phyloP scores from a whole-genome alignment of 2,797 vertebrate genomes.

The Clarias pachynema region DNA sequence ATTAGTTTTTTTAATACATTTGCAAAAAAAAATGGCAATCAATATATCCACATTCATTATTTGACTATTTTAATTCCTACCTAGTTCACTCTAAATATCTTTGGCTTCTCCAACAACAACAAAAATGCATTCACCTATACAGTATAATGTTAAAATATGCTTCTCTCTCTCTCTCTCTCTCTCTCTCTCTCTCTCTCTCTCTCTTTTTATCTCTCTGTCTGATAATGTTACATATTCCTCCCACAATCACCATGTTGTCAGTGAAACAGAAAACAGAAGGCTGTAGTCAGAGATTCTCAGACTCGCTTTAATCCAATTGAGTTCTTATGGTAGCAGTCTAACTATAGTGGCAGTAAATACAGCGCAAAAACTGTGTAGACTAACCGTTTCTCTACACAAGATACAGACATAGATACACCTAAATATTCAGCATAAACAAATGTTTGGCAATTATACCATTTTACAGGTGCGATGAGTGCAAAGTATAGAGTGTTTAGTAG shows the following conservation, averaged over 20 bases:
- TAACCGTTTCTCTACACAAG: constrained; percentile 17
- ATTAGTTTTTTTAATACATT: too few relatives aligned
- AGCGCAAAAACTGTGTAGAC: constrained; percentile 37
- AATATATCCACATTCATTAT: neutral
- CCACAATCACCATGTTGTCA: neutral
- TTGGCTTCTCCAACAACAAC: neutral
- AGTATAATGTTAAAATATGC: too few relatives aligned
- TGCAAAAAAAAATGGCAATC: neutral
- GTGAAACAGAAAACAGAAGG: constrained; percentile 27
- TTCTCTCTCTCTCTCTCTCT: too few relatives aligned
- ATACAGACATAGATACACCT: constrained; percentile 46
- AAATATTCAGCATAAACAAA: neutral
- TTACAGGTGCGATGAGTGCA: constrained; percentile 47
- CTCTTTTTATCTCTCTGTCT: neutral
- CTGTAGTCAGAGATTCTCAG: constrained; percentile 57
- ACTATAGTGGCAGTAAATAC: constrained; percentile 73
- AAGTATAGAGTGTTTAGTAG: constrained; percentile 45
- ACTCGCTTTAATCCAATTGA: constrained; percentile 74
- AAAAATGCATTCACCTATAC: neutral
- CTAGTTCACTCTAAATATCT: neutral
- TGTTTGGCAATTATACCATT: constrained; percentile 13
- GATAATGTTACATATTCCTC: neutral
- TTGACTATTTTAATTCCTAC: neutral
- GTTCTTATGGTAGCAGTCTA: constrained; percentile 72
- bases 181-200: too few relatives aligned